phyloP scores from a whole-genome alignment of 2,113 vertebrate genomes.

The Calyptommatus sinebrachiatus region DNA sequence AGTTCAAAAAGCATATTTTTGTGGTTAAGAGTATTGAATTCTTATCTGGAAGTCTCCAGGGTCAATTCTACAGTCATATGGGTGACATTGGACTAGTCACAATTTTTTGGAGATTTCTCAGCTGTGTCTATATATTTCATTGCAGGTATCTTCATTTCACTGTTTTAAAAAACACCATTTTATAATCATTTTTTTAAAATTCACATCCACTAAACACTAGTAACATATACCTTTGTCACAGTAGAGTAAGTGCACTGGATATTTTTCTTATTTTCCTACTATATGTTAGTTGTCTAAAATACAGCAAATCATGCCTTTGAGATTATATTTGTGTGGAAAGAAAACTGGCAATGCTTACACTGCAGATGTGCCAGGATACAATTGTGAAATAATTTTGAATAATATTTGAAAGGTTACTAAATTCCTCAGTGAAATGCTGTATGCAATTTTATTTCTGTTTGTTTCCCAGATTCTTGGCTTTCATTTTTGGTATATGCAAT shows the following conservation, averaged over 20 bases:
- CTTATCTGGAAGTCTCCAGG: no score
- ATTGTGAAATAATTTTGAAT: slow-evolving; percentile 33
- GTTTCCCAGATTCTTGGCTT: not conserved
- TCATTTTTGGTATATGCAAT: no score
- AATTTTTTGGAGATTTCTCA: no score
- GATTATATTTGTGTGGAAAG: slow-evolving; percentile 41
- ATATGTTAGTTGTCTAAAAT: slow-evolving; percentile 47
- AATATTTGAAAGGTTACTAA: slow-evolving; percentile 24
- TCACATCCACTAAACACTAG: slow-evolving; percentile 26
- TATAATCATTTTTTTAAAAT: not conserved
- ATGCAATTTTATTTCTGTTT: not conserved
- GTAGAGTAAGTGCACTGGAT: slow-evolving; percentile 3
- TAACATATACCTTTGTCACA: slow-evolving; percentile 21
- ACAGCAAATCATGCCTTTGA: slow-evolving; percentile 3
- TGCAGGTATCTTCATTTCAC: not conserved
- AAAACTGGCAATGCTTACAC: not conserved
- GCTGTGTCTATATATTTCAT: no score
- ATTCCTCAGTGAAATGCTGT: slow-evolving; percentile 29
- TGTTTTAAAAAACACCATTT: not conserved
- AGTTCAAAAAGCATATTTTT: no score
- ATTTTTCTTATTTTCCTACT: slow-evolving; percentile 29
- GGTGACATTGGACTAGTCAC: no score
- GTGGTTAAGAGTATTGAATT: no score
- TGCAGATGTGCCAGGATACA: slow-evolving; percentile 20
- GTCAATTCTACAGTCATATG: no score